Conservation (phyloP, 2,888 invertebrate genomes). For the Cantharis rustica region DNA sequence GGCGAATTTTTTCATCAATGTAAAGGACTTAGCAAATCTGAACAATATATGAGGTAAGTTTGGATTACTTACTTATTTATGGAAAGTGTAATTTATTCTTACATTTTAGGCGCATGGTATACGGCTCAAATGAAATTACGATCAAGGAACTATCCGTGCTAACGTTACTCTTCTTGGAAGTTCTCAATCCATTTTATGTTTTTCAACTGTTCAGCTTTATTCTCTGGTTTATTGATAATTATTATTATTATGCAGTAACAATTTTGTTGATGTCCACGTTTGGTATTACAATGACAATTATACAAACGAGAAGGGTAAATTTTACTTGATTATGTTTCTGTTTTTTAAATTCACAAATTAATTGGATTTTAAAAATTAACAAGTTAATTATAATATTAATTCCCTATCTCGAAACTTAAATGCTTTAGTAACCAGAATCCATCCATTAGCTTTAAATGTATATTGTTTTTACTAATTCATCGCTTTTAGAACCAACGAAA, state of each 20-base stretch:
- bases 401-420: too few relatives aligned
- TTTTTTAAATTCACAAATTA: too few relatives aligned
- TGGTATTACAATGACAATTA: slow-evolving; percentile 81
- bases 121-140: slow-evolving; percentile 82
- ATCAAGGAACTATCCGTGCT: slow-evolving; percentile 77
- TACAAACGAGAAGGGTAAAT: slow-evolving; percentile 81
- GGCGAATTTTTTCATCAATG: slow-evolving; percentile 69
- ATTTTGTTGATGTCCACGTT: slow-evolving; percentile 84
- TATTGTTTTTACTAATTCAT: too few relatives aligned
- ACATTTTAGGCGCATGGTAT: slow-evolving; percentile 71
- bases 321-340: background rate
- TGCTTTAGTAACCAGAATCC: too few relatives aligned
- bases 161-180: slow-evolving; percentile 77
- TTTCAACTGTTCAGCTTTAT: slow-evolving; percentile 91
- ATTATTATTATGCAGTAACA: slow-evolving; percentile 87
- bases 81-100: background rate
- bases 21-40: slow-evolving; percentile 62
- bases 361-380: background rate
- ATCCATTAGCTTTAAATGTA: too few relatives aligned
- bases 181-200: slow-evolving; percentile 93
- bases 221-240: slow-evolving; percentile 88
- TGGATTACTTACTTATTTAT: background rate
- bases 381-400: too few relatives aligned
- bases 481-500: slow-evolving; percentile 79
- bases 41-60: slow-evolving; percentile 68